Base-by-base conservation (phyloP, 1,140 invertebrate genomes). In the Scylla paramamosain region DNA sequence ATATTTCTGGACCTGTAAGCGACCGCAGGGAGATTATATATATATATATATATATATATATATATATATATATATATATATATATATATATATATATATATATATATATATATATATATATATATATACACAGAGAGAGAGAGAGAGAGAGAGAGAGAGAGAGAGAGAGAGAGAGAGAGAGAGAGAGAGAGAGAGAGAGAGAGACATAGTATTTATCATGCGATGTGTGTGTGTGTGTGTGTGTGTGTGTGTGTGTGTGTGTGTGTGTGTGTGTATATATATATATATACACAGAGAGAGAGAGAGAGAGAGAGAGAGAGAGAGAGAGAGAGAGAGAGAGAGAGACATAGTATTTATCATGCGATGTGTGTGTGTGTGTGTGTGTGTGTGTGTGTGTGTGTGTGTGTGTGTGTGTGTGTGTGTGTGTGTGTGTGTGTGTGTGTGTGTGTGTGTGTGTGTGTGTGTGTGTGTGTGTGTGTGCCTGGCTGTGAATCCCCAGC, bases 91-190 rank as follows among this genome's bases (percentile, higher is more conserved):
- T 83, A 93, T 83, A 93, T 39, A 93, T 45, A 83, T 83, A 93
- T 83, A 93, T 83, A 93, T 93, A 92, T 92, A 93, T 45, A 93
- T 82, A 83, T 93, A 83, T 93, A 46, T 83, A 93, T 84, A 84
- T 93, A 93, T 93, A 84, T 82, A 83, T 93, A 84, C 83, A 92
- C 77, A n/a, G n/a, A n/a, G n/a, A n/a, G n/a, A n/a, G n/a, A n/a
- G n/a, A n/a, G n/a, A n/a, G n/a, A 67, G n/a, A n/a, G n/a, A n/a
- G n/a, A n/a, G n/a, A n/a, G n/a, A n/a, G n/a, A n/a, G n/a, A n/a
- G n/a, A n/a, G n/a, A n/a, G n/a, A n/a, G n/a, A n/a, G n/a, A n/a
- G n/a, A n/a, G n/a, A n/a, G n/a, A n/a, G n/a, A 29, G n/a, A n/a
- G n/a, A n/a, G n/a, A n/a, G n/a, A n/a, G n/a, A n/a, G n/a, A n/a